Evolutionary conservation across 1,140 invertebrate genomes (phyloP).

Genomic region (Cherax quadricarinatus): DNA sequence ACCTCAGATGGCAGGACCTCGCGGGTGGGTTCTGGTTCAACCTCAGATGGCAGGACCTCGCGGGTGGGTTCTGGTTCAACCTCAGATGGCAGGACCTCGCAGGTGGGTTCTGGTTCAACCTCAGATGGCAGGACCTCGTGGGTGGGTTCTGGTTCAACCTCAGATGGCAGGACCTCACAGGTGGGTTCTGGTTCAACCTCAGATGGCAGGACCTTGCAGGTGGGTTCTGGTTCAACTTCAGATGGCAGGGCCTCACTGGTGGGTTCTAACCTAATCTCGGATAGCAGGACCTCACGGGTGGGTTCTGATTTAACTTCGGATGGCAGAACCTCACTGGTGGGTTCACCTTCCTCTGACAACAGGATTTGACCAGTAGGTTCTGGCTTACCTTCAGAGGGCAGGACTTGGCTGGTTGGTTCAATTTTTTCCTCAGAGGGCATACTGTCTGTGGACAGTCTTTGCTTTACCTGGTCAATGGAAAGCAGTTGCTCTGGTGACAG

Average conservation of each 20-base stretch:
- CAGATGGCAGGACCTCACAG: not conserved
- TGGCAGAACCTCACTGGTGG: not conserved
- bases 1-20: conserved; percentile 6
- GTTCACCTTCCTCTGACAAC: not conserved
- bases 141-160: not conserved
- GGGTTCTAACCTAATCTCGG: not conserved
- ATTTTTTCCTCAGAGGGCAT: not conserved
- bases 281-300: not conserved
- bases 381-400: not conserved
- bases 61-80: not conserved
- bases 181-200: not conserved
- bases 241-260: not conserved
- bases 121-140: not conserved
- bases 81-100: not conserved
- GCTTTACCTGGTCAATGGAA: not conserved
- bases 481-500: not conserved
- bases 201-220: not conserved
- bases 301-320: not conserved
- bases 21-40: not conserved
- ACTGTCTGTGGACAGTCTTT: not conserved
- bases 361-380: not conserved
- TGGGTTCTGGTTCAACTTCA: not conserved
- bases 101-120: not conserved
- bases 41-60: not conserved
- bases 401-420: not conserved